Conservation (phyloP, 2,888 invertebrate species). For the Brachypalpus laphriformis region DNA sequence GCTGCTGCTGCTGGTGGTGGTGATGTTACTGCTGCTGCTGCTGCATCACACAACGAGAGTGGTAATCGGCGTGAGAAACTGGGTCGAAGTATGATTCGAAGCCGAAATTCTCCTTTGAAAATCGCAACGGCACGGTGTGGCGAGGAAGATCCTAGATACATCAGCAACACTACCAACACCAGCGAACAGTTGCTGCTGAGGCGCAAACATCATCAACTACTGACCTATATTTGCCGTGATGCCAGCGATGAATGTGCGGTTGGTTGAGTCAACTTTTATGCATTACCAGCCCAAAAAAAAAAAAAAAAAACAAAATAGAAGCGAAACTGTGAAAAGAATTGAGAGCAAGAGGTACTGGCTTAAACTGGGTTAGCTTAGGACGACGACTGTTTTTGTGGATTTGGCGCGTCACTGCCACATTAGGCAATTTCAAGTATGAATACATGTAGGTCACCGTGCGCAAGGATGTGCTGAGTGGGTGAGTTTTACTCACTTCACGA, state of each 20-base stretch:
- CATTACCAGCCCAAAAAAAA: slow-evolving; percentile 37
- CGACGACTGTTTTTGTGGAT: slow-evolving; percentile 15
- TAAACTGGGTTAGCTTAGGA: slow-evolving; percentile 68
- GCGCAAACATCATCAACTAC: slow-evolving; percentile 66
- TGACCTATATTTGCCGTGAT: slow-evolving; percentile 57
- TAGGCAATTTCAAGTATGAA: slow-evolving; percentile 68
- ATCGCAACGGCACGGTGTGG: slow-evolving; percentile 12
- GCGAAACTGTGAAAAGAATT: slow-evolving; percentile 62
- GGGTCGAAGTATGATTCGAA: slow-evolving; percentile 70
- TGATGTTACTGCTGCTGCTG: neutral
- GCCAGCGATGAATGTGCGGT: slow-evolving; percentile 40
- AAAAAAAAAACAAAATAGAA: neutral
- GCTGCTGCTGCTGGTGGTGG: slow-evolving; percentile 23
- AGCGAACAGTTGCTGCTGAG: slow-evolving; percentile 19
- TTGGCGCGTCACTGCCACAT: slow-evolving; percentile 72
- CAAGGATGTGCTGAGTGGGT: slow-evolving; percentile 1
- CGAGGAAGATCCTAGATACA: slow-evolving; percentile 49
- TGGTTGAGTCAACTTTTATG: slow-evolving; percentile 59
- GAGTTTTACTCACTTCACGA: neutral
- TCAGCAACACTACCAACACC: neutral
- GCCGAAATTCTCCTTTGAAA: slow-evolving; percentile 50
- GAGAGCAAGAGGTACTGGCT: slow-evolving; percentile 13
- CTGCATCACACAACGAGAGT: slow-evolving; percentile 51
- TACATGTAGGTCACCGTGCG: slow-evolving; percentile 52
- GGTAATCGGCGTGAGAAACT: slow-evolving; percentile 70